Conservation (phyloP, 2,113 vertebrate species). For the Erythrocebus patas region DNA sequence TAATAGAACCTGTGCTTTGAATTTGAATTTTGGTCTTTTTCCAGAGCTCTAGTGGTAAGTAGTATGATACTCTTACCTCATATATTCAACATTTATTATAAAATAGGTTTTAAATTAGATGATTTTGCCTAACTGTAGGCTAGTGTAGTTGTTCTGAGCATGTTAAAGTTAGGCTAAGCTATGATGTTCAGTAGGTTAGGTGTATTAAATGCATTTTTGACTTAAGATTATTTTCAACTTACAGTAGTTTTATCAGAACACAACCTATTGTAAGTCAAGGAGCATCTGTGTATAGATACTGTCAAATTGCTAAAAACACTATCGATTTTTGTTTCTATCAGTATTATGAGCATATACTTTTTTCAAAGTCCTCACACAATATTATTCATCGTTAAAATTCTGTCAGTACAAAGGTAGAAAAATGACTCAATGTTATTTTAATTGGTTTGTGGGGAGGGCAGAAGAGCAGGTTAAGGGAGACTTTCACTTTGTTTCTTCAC, state of each 20-base stretch:
- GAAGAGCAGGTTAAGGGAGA: not conserved
- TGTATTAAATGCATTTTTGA: not conserved
- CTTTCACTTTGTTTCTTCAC: not conserved
- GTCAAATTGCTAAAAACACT: not conserved
- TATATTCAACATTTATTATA: not conserved
- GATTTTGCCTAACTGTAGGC: not conserved
- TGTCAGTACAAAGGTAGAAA: not conserved
- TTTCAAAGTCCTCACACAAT: not conserved
- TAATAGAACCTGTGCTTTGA: not conserved
- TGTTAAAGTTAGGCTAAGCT: not conserved
- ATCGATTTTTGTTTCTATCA: not conserved
- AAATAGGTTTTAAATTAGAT: not conserved
- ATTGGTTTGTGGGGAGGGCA: not conserved
- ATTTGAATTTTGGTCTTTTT: not conserved
- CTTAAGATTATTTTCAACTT: not conserved
- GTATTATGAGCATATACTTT: not conserved
- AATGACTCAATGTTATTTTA: not conserved
- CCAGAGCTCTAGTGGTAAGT: not conserved
- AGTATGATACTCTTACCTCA: not conserved
- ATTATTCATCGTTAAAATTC: not conserved
- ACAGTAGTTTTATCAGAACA: not conserved
- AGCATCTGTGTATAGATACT: not conserved
- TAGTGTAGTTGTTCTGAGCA: not conserved
- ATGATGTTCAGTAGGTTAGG: not conserved
- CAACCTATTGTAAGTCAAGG: not conserved